Evolutionary conservation across 2,888 invertebrate species (phyloP).

Genomic region (Thalpophila matura): DNA sequence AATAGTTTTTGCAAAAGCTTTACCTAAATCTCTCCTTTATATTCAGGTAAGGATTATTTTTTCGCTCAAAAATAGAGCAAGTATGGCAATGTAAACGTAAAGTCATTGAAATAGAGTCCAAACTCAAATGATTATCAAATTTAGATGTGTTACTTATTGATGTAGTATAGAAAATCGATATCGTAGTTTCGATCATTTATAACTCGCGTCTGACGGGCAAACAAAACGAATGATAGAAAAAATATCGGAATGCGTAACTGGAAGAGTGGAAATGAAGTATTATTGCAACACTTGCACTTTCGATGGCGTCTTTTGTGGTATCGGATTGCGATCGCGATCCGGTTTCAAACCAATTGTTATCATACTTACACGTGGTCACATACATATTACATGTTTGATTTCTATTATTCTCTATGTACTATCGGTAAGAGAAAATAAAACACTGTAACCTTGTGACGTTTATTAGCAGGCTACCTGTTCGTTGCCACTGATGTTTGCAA

Average conservation of each 20-base stretch:
- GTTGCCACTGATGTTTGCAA: conserved; percentile 1
- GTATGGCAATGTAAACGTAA: conserved; percentile 23
- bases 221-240: conserved; percentile 84
- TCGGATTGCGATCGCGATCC: conserved; percentile 74
- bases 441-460: conserved; percentile 6
- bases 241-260: conserved; percentile 81
- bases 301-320: conserved; percentile 77
- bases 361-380: conserved; percentile 65
- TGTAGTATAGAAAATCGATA: conserved; percentile 82
- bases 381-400: conserved; percentile 20
- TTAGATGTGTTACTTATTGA: conserved; percentile 62
- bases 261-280: conserved; percentile 87
- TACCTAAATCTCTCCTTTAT: conserved; percentile 71
- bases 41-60: conserved; percentile 81
- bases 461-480: conserved; percentile 18
- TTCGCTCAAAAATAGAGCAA: conserved; percentile 49
- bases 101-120: conserved; percentile 48
- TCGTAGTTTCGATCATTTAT: conserved; percentile 89
- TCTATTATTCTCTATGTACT: conserved; percentile 21
- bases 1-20: conserved; percentile 70
- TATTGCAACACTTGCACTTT: conserved; percentile 91
- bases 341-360: conserved; percentile 72
- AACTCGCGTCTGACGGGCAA: conserved; percentile 86
- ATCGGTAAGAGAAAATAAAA: conserved; percentile 21
- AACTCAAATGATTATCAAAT: conserved; percentile 26